A percentile compares a stretch with the other conserved stretches of the same genome.
phyloP scores from a whole-genome alignment of 2,797 vertebrate species.

The Anniella stebbinsi region DNA sequence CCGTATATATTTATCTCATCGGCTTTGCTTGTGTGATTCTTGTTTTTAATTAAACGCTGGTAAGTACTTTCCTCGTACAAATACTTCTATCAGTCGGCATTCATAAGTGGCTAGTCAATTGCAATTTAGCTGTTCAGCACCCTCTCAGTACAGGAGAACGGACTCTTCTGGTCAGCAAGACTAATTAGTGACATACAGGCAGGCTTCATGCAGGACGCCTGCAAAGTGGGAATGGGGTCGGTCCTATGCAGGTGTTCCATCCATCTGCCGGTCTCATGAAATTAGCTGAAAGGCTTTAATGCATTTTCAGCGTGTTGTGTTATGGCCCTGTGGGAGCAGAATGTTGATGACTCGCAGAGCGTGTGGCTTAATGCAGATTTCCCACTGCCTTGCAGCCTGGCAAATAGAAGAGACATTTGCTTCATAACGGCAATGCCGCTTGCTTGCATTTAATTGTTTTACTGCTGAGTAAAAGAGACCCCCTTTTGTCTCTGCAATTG shows the following conservation, averaged over 20 bases:
- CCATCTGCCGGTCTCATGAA: background rate
- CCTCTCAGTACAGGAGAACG: background rate
- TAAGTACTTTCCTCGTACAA: background rate
- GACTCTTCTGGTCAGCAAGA: background rate
- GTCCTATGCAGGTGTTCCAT: background rate
- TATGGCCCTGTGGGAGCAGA: background rate
- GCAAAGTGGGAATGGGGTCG: background rate
- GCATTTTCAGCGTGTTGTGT: background rate
- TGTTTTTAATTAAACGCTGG: background rate
- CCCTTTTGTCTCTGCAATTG: background rate
- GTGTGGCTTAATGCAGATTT: background rate
- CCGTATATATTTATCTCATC: background rate
- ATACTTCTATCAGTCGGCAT: background rate
- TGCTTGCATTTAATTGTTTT: background rate
- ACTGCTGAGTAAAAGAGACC: background rate
- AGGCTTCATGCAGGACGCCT: background rate
- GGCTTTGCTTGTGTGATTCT: background rate
- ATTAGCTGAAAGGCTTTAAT: background rate
- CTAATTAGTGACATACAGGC: background rate
- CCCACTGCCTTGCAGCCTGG: background rate
- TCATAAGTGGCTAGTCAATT: background rate
- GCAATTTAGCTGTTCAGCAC: constrained; percentile 16
- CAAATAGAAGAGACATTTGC: background rate
- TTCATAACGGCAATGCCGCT: background rate
- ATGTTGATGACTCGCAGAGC: background rate